These are phyloP conservation scores for Trachymyrmex septentrionalis DNA, from an alignment of 1,140 invertebrate species.

Conservation along the genomic window DNA sequence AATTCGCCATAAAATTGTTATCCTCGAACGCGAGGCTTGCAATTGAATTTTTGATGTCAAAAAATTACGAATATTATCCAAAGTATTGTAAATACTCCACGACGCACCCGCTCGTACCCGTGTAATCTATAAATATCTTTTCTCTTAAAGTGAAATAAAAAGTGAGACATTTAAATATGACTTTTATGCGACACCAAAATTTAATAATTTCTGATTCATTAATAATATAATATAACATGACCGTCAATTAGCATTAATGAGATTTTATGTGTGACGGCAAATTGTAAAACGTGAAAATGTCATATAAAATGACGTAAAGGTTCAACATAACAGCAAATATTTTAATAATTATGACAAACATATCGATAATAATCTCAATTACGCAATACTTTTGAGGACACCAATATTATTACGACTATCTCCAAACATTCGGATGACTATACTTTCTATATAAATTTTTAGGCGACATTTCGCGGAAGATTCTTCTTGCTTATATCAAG, in stretches of 20 bases:
- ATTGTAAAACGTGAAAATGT: background rate
- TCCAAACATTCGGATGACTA: background rate
- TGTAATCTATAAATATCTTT: background rate
- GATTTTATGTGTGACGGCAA: background rate
- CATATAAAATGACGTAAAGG: background rate
- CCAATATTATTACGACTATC: background rate
- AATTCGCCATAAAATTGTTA: slow-evolving; percentile 36
- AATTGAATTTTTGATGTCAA: background rate
- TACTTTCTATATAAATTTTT: background rate
- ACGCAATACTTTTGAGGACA: background rate
- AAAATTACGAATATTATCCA: background rate
- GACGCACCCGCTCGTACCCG: background rate
- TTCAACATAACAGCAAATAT: background rate
- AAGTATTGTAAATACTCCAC: slow-evolving; percentile 14
- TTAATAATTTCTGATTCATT: slow-evolving; percentile 1
- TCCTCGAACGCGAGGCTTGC: background rate
- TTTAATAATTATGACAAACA: background rate
- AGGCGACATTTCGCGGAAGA: background rate
- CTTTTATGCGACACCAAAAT: background rate
- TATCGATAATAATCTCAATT: background rate
- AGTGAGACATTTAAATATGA: slow-evolving; percentile 11
- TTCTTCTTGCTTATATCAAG: background rate
- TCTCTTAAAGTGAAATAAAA: slow-evolving; percentile 11
- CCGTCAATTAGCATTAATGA: slow-evolving; percentile 34
- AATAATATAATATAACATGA: slow-evolving; percentile 25